Conservation (phyloP, 2,888 invertebrate genomes). For the Tetrapedia diversipes region DNA sequence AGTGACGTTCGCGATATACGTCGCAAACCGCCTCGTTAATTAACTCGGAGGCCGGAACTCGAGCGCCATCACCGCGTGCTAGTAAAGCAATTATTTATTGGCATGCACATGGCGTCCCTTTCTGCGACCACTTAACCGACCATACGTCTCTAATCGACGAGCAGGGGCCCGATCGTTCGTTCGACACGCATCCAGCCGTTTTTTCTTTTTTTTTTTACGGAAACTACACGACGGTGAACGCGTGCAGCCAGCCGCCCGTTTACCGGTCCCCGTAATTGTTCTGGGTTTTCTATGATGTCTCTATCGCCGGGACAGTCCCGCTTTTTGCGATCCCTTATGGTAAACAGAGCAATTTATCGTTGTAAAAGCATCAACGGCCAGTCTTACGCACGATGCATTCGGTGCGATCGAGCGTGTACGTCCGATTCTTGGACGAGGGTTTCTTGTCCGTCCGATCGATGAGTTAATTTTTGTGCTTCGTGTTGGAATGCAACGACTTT, state of each 20-base stretch:
- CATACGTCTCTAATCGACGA: conserved; percentile 31
- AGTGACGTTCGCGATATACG: conserved; percentile 67
- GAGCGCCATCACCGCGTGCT: conserved; percentile 60
- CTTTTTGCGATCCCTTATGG: conserved; percentile 48
- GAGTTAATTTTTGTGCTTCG: too few relatives aligned
- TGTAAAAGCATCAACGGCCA: conserved; percentile 56
- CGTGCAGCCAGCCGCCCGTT: conserved; percentile 15
- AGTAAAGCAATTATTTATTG: conserved; percentile 71
- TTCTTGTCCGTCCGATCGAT: conserved; percentile 58
- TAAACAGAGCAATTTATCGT: conserved; percentile 61
- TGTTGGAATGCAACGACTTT: too few relatives aligned
- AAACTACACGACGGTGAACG: conserved; percentile 15
- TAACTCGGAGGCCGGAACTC: conserved; percentile 69
- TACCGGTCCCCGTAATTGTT: conserved; percentile 28
- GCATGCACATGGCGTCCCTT: conserved; percentile 56
- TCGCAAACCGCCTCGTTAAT: conserved; percentile 70
- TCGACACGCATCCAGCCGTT: conserved; percentile 19
- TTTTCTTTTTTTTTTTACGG: too few relatives aligned
- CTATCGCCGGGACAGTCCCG: conserved; percentile 48
- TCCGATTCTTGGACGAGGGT: conserved; percentile 52
- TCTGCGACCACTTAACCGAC: conserved; percentile 54
- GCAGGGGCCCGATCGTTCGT: conserved; percentile 5
- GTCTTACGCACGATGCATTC: conserved; percentile 59
- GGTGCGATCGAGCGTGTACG: conserved; percentile 57
- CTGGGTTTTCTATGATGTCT: conserved; percentile 57